Base-by-base conservation (phyloP, 2,888 invertebrate species). In the Stegophylla sp. region DNA sequence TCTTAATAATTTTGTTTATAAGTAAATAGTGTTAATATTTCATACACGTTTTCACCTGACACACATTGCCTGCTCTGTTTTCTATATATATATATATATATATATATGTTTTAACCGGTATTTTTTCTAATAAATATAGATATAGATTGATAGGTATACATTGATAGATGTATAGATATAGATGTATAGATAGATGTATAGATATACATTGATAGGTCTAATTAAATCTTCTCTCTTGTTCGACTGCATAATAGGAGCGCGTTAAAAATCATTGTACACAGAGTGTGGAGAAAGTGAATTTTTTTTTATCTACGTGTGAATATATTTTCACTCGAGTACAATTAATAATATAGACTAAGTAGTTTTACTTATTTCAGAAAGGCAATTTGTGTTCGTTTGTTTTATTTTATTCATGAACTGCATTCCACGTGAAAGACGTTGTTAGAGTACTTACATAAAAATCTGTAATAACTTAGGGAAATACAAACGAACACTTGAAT, bases 31-130 rank as follows among this genome's bases (percentile, higher is more conserved):
- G 20, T 3, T 45, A 61, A 61, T 20, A 61, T 28, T 28, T 48
- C 10, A 15, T 48, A 10, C 13, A 41, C 13, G 26, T 53, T 76
- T 66, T 76, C 64, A 76, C 75, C 53, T 0, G 13, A 26, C 12
- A n/a, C 75, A 2, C 23, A 63, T 66, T 13, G 13, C 17, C 2
- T 51, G 41, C n/a, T 66, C 41, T n/a, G 53, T 43, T 76, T 76
- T 66, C 75, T 76, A 76, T n/a, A 15, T n/a, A n/a, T n/a, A n/a
- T n/a, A n/a, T n/a, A n/a, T n/a, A n/a, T n/a, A n/a, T n/a, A n/a
- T n/a, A n/a, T n/a, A n/a, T n/a, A n/a, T 41, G 34, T 41, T 53
- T 66, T 53, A 76, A 76, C 75, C 64, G 53, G 75, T 76, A 76
- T 66, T 53, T 59, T 43, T 66, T 13, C 23, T 7, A 69, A 48